Base-by-base conservation (phyloP, 2,888 invertebrate genomes). In the Branchellion lobata region DNA sequence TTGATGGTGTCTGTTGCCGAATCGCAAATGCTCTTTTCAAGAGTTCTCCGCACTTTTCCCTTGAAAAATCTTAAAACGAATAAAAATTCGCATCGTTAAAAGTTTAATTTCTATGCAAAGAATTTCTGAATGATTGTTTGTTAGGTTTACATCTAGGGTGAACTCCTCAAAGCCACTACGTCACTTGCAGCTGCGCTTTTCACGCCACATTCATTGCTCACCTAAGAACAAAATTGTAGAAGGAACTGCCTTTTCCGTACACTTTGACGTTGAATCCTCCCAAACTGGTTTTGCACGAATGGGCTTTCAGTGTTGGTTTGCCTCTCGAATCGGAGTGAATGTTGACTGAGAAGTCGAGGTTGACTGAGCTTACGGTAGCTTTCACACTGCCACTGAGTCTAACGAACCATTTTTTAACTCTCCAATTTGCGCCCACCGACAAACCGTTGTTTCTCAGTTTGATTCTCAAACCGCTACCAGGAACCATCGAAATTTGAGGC, bases 261-360 rank as follows among this genome's bases (percentile, higher is more conserved):
- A 57, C 11, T 24, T 57, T 57, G 61, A 57, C 61, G 3, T 57
- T 57, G 14, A 57, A 57, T 57, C 61, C 61, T 57, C n/a, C 61
- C n/a, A 57, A 24, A 3, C 21, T 8, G n/a, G n/a, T n/a, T 18
- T 8, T n/a, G 21, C 61, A 57, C 5, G 61, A 57, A n/a, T 57
- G 61, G 24, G 14, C n/a, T 18, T 8, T 57, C 11, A 57, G 21
- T 3, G 3, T 57, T 57, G 61, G 61, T 24, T n/a, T 57, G 61
- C 61, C 61, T 3, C 21, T 57, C 3, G 61, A 57, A 57, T 57
- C 61, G 21, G 61, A 5, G 21, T 14, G 3, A n/a, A 57, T n/a
- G 61, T 57, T 57, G 61, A 57, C 61, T 8, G 61, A 57, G n/a
- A 57, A n/a, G 3, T 57, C 61, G 61, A 57, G 5, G 61, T 57